These are phyloP conservation scores for Lamproptera curius DNA, from an alignment of 2,888 invertebrate species.

Conservation along the genomic window DNA sequence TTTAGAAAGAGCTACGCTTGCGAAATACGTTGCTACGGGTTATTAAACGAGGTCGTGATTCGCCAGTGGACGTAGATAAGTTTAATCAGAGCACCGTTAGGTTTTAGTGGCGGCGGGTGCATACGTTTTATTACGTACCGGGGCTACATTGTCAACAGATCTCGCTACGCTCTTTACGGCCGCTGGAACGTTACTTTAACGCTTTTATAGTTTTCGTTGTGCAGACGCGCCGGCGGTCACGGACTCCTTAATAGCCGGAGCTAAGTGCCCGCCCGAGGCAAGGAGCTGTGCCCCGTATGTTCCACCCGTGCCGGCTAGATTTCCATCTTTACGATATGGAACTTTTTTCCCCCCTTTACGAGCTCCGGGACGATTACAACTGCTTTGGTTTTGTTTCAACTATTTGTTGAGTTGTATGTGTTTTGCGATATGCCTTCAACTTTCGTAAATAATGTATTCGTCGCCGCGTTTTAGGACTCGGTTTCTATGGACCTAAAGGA, in stretches of 20 bases:
- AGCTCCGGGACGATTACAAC: constrained; percentile 30
- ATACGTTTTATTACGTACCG: constrained; percentile 73
- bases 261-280: constrained; percentile 75
- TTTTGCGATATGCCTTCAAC: too few relatives aligned
- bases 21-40: constrained; percentile 25
- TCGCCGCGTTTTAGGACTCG: too few relatives aligned
- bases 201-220: constrained; percentile 77
- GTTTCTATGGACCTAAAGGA: too few relatives aligned
- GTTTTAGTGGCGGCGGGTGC: constrained; percentile 72
- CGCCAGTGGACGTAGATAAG: constrained; percentile 61
- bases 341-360: constrained; percentile 52
- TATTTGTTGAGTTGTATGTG: too few relatives aligned
- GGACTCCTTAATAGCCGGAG: constrained; percentile 69
- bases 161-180: constrained; percentile 76
- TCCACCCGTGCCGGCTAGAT: constrained; percentile 65
- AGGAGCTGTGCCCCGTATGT: constrained; percentile 58
- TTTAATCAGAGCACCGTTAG: constrained; percentile 75
- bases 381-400: too few relatives aligned
- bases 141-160: constrained; percentile 78
- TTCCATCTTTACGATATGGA: constrained; percentile 69
- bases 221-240: constrained; percentile 74
- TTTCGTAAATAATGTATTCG: too few relatives aligned
- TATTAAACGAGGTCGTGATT: constrained; percentile 65
- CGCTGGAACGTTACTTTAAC: constrained; percentile 77
- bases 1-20: background rate